These are phyloP conservation scores for Epirrhoe alternata DNA, from an alignment of 2,888 invertebrate species.

Conservation along the genomic window DNA sequence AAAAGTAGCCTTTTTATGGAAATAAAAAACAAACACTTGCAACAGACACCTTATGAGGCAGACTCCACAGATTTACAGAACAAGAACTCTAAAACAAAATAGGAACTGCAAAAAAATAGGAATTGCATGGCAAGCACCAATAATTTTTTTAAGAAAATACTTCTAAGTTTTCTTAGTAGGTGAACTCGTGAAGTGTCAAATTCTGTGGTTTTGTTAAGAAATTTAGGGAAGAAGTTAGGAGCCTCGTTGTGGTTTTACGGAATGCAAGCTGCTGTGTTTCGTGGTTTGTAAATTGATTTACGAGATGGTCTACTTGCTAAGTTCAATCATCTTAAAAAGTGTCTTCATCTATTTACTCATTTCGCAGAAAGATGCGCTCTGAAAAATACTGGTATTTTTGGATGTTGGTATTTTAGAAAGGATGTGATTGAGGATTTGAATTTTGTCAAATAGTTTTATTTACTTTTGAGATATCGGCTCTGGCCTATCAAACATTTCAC, in stretches of 20 bases:
- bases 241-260: slow-evolving; percentile 27
- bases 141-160: not conserved
- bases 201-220: slow-evolving; percentile 23
- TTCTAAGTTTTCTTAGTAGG: slow-evolving; percentile 24
- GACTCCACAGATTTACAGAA: no score
- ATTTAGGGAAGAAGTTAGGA: slow-evolving; percentile 17
- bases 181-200: slow-evolving; percentile 24
- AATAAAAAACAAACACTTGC: no score
- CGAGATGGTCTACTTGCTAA: slow-evolving; percentile 8
- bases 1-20: no score
- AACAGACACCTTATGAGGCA: no score
- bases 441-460: not conserved
- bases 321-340: not conserved
- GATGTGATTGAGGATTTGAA: not conserved
- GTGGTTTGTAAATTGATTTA: slow-evolving; percentile 26
- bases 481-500: not conserved
- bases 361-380: not conserved
- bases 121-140: not conserved
- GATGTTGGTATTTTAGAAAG: no score
- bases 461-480: not conserved
- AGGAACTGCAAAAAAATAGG: no score
- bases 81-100: no score
- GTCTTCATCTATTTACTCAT: not conserved
- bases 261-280: slow-evolving; percentile 16
- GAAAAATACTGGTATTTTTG: not conserved